Percentiles rank a stretch among this genome's conserved stretches.
These are phyloP conservation scores for Ceriagrion tenellum DNA, from an alignment of 2,888 invertebrate species.

Conservation along the genomic window DNA sequence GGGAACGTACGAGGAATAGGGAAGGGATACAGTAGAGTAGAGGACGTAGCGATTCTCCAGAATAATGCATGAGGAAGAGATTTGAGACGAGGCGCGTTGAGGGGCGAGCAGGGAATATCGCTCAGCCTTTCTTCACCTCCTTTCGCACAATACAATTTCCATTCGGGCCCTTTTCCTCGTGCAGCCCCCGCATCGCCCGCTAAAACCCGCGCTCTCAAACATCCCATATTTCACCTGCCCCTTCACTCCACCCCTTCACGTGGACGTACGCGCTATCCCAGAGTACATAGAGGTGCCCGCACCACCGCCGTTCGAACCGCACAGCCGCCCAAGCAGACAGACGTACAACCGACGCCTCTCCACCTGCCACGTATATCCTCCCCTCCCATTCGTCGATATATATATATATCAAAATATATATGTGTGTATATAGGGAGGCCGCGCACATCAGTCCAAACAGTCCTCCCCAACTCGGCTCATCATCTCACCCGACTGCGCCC, in stretches of 20 bases:
- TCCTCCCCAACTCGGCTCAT: constrained; percentile 14
- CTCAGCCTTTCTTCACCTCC: constrained; percentile 22
- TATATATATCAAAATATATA: neutral
- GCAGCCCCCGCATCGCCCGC: neutral
- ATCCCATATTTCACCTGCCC: constrained; percentile 12
- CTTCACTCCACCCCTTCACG: neutral
- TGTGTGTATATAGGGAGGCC: neutral
- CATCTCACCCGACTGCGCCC: constrained; percentile 28
- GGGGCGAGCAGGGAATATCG: neutral
- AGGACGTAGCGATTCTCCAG: neutral
- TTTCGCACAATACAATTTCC: neutral
- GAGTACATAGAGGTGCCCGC: constrained; percentile 1
- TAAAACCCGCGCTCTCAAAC: constrained; percentile 6
- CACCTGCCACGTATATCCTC: neutral
- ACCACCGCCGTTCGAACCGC: neutral
- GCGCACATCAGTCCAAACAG: neutral
- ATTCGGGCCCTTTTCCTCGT: neutral
- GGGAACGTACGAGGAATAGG: neutral
- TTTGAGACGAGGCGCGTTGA: neutral
- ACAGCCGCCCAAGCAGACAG: neutral
- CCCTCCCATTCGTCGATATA: neutral
- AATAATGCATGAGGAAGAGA: constrained; percentile 9
- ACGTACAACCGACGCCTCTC: too few relatives aligned
- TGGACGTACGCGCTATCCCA: neutral
- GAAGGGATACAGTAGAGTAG: neutral